These are phyloP conservation scores for Hetaerina titia DNA, from an alignment of 2,888 invertebrate species.

Conservation along the genomic window DNA sequence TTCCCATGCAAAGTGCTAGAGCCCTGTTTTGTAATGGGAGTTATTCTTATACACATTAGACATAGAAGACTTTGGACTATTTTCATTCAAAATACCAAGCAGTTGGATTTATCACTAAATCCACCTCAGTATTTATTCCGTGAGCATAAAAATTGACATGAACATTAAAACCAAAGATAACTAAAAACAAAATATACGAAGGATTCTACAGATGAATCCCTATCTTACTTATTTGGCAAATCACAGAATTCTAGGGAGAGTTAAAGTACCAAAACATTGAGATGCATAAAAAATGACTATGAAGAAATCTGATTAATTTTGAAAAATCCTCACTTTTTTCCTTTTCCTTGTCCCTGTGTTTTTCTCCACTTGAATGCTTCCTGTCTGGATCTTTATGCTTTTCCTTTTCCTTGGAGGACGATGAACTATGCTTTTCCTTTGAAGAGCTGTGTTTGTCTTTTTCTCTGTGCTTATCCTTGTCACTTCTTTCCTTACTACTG, in stretches of 20 bases:
- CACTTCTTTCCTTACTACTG: conserved; percentile 74
- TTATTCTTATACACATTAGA: too few relatives aligned
- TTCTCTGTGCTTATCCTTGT: conserved; percentile 77
- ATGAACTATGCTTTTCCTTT: conserved; percentile 73
- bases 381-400: conserved; percentile 77
- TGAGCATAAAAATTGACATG: too few relatives aligned
- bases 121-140: too few relatives aligned
- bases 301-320: background rate
- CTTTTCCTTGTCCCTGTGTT: conserved; percentile 76
- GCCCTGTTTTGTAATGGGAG: too few relatives aligned
- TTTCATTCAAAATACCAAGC: too few relatives aligned
- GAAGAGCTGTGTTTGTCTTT: conserved; percentile 76
- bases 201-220: background rate
- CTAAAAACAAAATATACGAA: too few relatives aligned
- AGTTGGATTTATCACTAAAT: too few relatives aligned
- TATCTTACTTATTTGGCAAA: background rate
- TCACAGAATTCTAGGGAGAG: background rate
- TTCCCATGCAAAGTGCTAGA: too few relatives aligned
- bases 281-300: background rate
- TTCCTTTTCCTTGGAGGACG: conserved; percentile 77
- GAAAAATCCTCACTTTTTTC: background rate
- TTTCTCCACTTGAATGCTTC: conserved; percentile 73
- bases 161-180: too few relatives aligned
- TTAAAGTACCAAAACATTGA: background rate
- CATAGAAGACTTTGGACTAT: too few relatives aligned